Base-by-base conservation (phyloP, 2,888 invertebrate genomes). In the Heliconius hortense region DNA sequence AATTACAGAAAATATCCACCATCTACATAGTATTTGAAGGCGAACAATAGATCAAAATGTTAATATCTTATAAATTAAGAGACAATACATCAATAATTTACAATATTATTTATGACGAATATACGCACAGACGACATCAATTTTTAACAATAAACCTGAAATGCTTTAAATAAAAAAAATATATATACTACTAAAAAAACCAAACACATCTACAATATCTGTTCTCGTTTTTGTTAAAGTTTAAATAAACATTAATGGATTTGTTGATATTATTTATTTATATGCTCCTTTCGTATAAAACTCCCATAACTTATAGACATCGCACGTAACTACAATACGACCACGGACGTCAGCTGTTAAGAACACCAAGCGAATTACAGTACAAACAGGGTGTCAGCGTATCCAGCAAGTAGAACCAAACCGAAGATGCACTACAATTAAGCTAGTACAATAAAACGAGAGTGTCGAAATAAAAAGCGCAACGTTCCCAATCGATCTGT, bases 401-500 rank as follows among this genome's bases (percentile, higher is more conserved):
- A 70, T 74, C 70, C 75, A 48, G 48, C 66, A 72, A 78, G 77
- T 75, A 78, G 78, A 79, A 78, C 76, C 79, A 66, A 73, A 75
- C 74, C 69, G 76, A 79, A 80, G 80, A 79, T 80, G 77, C 80
- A 80, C 79, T 82, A 85, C 88, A 89, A 89, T 90, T 88, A 88
- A 89, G 86, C 87, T 85, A 88, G 86, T 85, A 89, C 85, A 88
- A 87, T 85, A 88, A 88, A 83, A 85, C 83, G 83, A 85, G 84
- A 87, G 85, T 87, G 86, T 88, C 84, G 84, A 88, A 91, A 92
- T 90, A 91, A 92, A 78, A 93, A 93, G 91, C 92, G 92, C 92
- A 93, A 90, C 89, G 90, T 89, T 84, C 88, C 84, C 91, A 88
- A 93, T 93, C 93, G 93, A 93, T 93, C 92, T 92, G 90, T 92